Evolutionary conservation across 1,140 invertebrate genomes (phyloP), one percentile per base, ranked within the genome.

Genomic region (Drosophila mojavensis): DNA sequence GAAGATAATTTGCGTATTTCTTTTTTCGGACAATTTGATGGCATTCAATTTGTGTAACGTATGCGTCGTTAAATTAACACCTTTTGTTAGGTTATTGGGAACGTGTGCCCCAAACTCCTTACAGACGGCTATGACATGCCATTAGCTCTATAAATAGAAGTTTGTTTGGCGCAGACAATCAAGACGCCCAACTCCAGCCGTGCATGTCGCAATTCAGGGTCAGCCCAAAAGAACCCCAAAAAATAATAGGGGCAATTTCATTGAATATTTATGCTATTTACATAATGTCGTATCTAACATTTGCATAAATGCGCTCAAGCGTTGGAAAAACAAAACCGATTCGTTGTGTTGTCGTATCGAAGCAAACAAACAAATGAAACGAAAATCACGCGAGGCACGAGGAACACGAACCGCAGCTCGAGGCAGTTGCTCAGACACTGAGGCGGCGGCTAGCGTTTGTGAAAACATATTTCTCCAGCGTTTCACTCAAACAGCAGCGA

Each of bases 391-490:
- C 43, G 55, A 7, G 36, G n/a, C 39, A 39, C 50, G 36, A 26
- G 30, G 26, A 41, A 51, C 43, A 36, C 59, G 64, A 70, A 80
- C 83, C 79, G 76, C 61, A 72, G 24, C 67, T 88, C 79, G 79
- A 67, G 61, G 69, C 83, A 72, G 83, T 72, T 83, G 66, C 50
- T 88, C 50, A 82, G 76, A 79, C 69, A 88, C 83, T 88, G 77
- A 78, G 76, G 82, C 82, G 62, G 51, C 73, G 54, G 26, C 74
- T 4, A 68, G 61, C 55, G 71, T 33, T 50, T 45, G 50, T 26
- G 36, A 63, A 50, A 54, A 30, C 54, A 67, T 65, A 78, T 51
- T 73, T 78, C 71, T 80, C 71, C 60, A 72, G 65, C 54, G 51
- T 58, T 70, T 62, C 43, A 20, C 43, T 36, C 26, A 54, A 53